phyloP scores from a whole-genome alignment of 2,797 vertebrate genomes.

The Lacerta agilis region DNA sequence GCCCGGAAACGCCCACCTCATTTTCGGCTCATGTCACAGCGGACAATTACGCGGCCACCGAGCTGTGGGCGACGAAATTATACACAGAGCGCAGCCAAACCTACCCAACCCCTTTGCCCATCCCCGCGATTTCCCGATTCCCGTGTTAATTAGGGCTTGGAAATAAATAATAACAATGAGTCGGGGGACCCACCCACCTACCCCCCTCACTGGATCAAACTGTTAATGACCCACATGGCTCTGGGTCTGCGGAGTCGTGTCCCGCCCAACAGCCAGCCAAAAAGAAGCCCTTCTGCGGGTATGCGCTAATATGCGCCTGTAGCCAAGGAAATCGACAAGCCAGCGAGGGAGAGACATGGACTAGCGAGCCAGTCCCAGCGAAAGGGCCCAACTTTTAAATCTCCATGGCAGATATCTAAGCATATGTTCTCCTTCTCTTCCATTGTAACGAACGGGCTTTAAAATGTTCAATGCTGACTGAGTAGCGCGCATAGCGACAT shows the following conservation, averaged over 20 bases:
- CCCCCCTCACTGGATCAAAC: not conserved
- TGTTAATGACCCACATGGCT: not conserved
- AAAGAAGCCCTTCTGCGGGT: not conserved
- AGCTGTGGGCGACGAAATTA: conserved; percentile 3
- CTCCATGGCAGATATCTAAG: not conserved
- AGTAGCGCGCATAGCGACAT: not conserved
- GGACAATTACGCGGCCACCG: conserved; percentile 36
- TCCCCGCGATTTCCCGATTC: not conserved
- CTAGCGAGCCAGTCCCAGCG: not conserved
- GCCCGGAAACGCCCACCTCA: conserved; percentile 67
- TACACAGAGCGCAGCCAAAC: not conserved
- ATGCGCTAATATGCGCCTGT: not conserved
- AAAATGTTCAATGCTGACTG: not conserved
- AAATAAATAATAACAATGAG: conserved; percentile 7
- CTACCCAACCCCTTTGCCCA: not conserved
- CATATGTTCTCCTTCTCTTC: not conserved
- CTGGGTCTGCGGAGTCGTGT: no score
- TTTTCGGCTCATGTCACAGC: conserved; percentile 61
- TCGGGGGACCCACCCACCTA: no score
- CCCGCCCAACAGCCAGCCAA: not conserved
- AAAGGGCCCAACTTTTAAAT: not conserved
- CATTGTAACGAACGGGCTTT: not conserved
- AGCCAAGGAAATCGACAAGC: not conserved
- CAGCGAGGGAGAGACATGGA: not conserved
- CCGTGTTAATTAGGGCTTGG: not conserved